Base-by-base conservation (phyloP, 64 coral and sea anemone genomes). In the Montipora foliosa region DNA sequence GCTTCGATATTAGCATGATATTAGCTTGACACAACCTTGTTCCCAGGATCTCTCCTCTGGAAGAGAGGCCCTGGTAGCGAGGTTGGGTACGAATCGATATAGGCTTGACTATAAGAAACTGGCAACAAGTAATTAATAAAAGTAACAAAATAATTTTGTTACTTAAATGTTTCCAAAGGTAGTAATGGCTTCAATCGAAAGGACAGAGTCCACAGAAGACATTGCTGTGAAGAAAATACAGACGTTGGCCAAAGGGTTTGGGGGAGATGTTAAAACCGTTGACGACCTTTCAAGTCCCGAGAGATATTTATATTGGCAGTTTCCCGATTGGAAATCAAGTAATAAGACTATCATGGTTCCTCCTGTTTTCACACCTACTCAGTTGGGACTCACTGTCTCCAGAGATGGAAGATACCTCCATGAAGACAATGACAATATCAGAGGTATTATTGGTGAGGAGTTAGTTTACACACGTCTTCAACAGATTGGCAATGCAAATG, bases 271-370 rank as follows among this genome's bases (percentile, higher is more conserved):
- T 4, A 84, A 84, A 44, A 84, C 81, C 0, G 6, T 84, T 3
- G 81, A 44, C 19, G 81, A 84, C 4, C 81, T 84, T 84, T 37
- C 37, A 45, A 84, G 69, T 25, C 90, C 90, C 8, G 19, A 92
- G 10, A 51, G 75, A 79, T 92, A 74, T 83, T 57, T 92, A 15
- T 19, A 84, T 80, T 82, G 69, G 67, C 90, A 81, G 71, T 92
- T 92, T 92, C 90, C 90, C 15, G 48, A 61, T 57, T 92, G 90
- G 90, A 92, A 61, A 29, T 22, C 5, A 21, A 69, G 75, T 67
- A 92, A 92, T 7, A 72, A 84, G 79, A 92, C 90, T 81, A 20
- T 82, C 7, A 92, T 92, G 90, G 52, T 92, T 72, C 90, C 90
- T 17, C 80, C 90, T 55, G 90, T 14, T 5, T 92, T 84, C 50